Conservation (phyloP, 2,888 invertebrate genomes). For the Drosophila pegasa region DNA sequence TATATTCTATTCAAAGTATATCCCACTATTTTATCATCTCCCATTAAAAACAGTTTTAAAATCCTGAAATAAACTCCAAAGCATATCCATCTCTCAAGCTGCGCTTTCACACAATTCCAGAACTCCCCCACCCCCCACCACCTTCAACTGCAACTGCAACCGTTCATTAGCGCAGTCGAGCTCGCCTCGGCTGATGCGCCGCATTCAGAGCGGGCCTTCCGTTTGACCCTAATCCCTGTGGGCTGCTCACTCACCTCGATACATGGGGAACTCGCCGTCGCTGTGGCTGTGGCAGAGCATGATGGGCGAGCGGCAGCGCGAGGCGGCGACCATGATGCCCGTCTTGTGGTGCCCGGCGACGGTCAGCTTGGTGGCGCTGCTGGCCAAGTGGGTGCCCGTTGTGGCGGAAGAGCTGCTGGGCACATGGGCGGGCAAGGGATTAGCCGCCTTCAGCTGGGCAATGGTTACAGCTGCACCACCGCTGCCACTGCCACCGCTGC, state of each 20-base stretch:
- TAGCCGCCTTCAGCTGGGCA: slow-evolving; percentile 27
- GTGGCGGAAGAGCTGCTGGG: slow-evolving; percentile 22
- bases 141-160: not conserved
- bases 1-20: too few species aligned
- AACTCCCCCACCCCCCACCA: not conserved
- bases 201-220: not conserved
- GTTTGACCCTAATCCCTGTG: slow-evolving; percentile 25
- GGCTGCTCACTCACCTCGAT: slow-evolving; percentile 87
- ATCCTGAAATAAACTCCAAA: too few species aligned
- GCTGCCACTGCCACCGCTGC: slow-evolving; percentile 1
- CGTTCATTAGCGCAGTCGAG: slow-evolving; percentile 1
- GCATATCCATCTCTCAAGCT: not conserved
- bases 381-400: slow-evolving; percentile 11
- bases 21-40: too few species aligned
- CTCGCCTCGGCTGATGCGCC: not conserved
- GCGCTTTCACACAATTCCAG: not conserved
- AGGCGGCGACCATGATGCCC: slow-evolving; percentile 83
- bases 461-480: not conserved
- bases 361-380: slow-evolving; percentile 53
- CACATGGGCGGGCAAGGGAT: slow-evolving; percentile 45
- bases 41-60: too few species aligned
- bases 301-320: slow-evolving; percentile 90
- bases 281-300: slow-evolving; percentile 94
- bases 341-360: slow-evolving; percentile 68
- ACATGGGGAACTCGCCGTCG: slow-evolving; percentile 93